Evolutionary conservation across 2,113 vertebrate genomes (phyloP).

Genomic region (Phaethon lepturus): DNA sequence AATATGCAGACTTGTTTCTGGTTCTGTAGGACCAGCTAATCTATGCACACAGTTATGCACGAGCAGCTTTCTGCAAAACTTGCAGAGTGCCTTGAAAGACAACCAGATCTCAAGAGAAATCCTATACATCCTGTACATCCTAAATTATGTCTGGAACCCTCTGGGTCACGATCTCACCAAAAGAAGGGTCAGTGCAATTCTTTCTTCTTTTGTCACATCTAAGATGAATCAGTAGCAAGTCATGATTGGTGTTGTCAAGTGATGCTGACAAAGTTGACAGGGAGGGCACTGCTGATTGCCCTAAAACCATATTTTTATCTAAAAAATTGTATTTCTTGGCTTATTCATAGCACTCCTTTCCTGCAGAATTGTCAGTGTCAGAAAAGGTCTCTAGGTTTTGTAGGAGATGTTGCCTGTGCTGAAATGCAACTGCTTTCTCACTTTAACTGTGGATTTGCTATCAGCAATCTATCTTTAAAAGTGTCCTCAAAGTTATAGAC

Average conservation of each 20-base stretch:
- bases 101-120: neutral
- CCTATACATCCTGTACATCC: neutral
- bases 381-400: neutral
- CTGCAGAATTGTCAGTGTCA: neutral
- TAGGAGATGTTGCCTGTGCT: neutral
- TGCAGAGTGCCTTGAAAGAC: neutral
- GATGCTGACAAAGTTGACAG: conserved; percentile 26
- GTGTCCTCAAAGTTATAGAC: neutral
- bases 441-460: neutral
- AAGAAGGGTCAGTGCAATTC: neutral
- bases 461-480: neutral
- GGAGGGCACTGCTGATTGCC: conserved; percentile 8
- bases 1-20: neutral
- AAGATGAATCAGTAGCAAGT: conserved; percentile 28
- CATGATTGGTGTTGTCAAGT: conserved; percentile 1
- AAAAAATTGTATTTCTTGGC: neutral
- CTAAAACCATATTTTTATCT: neutral
- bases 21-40: neutral
- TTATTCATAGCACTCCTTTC: neutral
- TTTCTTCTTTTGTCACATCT: conserved; percentile 23
- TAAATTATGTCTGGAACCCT: neutral
- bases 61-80: neutral
- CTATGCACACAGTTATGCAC: neutral
- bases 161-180: neutral
- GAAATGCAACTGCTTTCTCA: neutral